A percentile compares a stretch with the other conserved stretches of the same genome.
These are phyloP conservation scores for Limonius californicus DNA, from an alignment of 1,140 invertebrate genomes.

Conservation along the genomic window DNA sequence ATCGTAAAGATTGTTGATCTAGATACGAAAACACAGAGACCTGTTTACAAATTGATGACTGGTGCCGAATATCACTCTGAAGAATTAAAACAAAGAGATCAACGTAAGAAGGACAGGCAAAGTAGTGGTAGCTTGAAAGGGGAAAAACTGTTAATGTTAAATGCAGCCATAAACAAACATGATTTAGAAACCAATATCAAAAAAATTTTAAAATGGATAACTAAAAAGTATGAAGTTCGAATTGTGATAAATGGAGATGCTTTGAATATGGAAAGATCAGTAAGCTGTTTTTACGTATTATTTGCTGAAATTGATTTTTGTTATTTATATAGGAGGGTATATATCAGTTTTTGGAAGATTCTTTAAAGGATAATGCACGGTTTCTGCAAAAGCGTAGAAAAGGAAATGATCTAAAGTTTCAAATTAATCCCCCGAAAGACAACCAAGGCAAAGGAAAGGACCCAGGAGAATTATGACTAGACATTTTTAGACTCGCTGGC, in stretches of 20 bases:
- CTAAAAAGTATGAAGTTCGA: conserved; percentile 58
- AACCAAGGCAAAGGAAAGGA: conserved; percentile 15
- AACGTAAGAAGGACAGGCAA: conserved; percentile 35
- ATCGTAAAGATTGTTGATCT: conserved; percentile 60
- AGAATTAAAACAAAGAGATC: conserved; percentile 44
- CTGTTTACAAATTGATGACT: conserved; percentile 58
- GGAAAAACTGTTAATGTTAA: conserved; percentile 58
- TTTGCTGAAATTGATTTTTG: conserved; percentile 22
- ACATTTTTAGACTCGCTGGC: too few relatives aligned
- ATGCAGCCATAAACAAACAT: conserved; percentile 58
- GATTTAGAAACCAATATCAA: conserved; percentile 59
- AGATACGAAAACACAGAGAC: conserved; percentile 58
- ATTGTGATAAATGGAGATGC: conserved; percentile 54
- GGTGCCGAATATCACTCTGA: conserved; percentile 41
- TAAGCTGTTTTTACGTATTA: conserved; percentile 36
- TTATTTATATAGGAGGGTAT: conserved; percentile 53
- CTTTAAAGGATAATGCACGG: conserved; percentile 46
- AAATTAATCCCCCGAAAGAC: conserved; percentile 50
- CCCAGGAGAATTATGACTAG: conserved; percentile 33
- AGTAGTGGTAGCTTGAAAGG: conserved; percentile 46
- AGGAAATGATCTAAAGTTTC: conserved; percentile 55
- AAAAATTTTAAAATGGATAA: conserved; percentile 60
- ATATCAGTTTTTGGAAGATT: conserved; percentile 51
- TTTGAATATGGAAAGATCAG: conserved; percentile 48
- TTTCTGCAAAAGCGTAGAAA: conserved; percentile 57